Percentiles rank a stretch among this genome's conserved stretches.
phyloP scores from a whole-genome alignment of 1,140 invertebrate species.

The Danaus melanippus region DNA sequence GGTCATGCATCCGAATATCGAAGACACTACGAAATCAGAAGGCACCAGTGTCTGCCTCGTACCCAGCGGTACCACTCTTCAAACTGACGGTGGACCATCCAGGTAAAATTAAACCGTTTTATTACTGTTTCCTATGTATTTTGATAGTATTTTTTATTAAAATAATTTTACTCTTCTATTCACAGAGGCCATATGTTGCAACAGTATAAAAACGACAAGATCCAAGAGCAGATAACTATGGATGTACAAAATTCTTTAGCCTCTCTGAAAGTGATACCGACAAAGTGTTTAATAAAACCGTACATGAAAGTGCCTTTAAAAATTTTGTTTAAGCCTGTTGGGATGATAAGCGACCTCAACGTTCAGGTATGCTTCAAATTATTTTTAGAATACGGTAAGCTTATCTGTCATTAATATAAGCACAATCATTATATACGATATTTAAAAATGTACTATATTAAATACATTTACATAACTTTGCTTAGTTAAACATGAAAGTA shows the following conservation, averaged over 20 bases:
- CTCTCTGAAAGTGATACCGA: constrained; percentile 56
- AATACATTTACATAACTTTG: constrained; percentile 5
- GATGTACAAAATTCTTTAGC: constrained; percentile 52
- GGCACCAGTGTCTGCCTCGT: constrained; percentile 52
- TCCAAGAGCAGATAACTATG: constrained; percentile 44
- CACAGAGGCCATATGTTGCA: constrained; percentile 46
- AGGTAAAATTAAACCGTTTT: constrained; percentile 25
- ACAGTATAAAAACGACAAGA: constrained; percentile 45
- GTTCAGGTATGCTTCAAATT: constrained; percentile 37
- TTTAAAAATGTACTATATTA: not conserved
- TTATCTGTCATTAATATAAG: too few relatives aligned
- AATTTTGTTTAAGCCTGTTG: constrained; percentile 62
- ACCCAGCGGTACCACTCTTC: constrained; percentile 22
- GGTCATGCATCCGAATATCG: constrained; percentile 42
- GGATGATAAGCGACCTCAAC: constrained; percentile 50
- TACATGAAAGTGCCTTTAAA: constrained; percentile 52
- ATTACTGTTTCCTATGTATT: constrained; percentile 3
- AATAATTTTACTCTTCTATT: constrained; percentile 3
- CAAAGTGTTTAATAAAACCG: constrained; percentile 48
- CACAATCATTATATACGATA: too few relatives aligned
- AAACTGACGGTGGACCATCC: constrained; percentile 26
- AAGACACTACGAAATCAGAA: constrained; percentile 45
- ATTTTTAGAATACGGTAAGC: too few relatives aligned
- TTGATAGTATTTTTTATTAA: constrained; percentile 1
- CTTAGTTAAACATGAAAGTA: constrained; percentile 58